Conservation (phyloP, 2,888 invertebrate genomes). For the Lithophane leautieri region DNA sequence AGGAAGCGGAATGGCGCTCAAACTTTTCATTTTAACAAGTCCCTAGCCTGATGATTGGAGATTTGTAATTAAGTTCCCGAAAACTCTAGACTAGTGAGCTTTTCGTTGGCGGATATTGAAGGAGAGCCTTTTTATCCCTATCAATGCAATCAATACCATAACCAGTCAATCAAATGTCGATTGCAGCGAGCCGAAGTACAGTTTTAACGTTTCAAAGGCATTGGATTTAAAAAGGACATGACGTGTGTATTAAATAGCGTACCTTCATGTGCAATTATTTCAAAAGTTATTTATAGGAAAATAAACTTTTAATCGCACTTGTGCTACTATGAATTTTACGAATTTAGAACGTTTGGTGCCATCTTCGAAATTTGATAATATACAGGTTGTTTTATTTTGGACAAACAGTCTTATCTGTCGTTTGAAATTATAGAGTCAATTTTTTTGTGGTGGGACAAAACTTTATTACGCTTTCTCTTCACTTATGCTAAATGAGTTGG, state of each 20-base stretch:
- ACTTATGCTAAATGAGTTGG: background rate
- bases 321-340: background rate
- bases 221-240: constrained; percentile 28
- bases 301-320: constrained; percentile 4
- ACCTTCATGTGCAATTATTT: constrained; percentile 2
- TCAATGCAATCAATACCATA: constrained; percentile 59
- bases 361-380: constrained; percentile 8
- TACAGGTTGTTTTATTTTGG: background rate
- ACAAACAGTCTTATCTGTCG: background rate
- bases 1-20: constrained; percentile 7
- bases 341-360: background rate
- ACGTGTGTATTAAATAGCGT: background rate
- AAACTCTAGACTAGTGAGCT: constrained; percentile 51
- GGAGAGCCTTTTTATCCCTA: constrained; percentile 53
- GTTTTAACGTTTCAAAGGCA: constrained; percentile 45
- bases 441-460: background rate
- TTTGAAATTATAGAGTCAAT: background rate
- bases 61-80: constrained; percentile 59
- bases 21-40: constrained; percentile 44
- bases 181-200: constrained; percentile 53
- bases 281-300: constrained; percentile 1
- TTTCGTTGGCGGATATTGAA: constrained; percentile 61
- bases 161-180: constrained; percentile 63
- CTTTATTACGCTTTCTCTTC: too few species aligned
- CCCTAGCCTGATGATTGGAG: constrained; percentile 35